Base-by-base conservation (phyloP, 2,888 invertebrate species). In the Patella pellucida region DNA sequence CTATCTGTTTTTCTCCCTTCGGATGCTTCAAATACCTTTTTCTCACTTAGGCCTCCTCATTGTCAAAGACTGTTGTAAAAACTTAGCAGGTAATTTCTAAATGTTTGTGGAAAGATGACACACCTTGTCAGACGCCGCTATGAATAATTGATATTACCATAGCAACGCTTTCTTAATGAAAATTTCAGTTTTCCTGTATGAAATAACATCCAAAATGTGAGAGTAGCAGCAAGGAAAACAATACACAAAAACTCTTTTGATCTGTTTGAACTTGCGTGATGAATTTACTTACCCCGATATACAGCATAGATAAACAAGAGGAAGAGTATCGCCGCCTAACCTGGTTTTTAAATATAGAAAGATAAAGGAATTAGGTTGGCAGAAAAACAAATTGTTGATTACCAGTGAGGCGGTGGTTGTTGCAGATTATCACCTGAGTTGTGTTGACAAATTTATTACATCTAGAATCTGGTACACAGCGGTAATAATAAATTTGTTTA, bases 21-120 rank as follows among this genome's bases (percentile, higher is more conserved):
- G 9, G 41, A 62, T 62, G 23, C 62, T 62, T 62, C 12, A 62
- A 62, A 19, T 62, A 23, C 19, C 62, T 23, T n/a, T 12, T 19
- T 62, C 23, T 23, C 62, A 19, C 23, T 62, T 62, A 23, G 23
- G 23, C 23, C 23, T 19, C 62, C 19, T 62, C 23, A 62, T 62
- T 62, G 23, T 62, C 23, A 62, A 62, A 23, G 62, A 62, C 23
- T 62, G 62, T 23, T 12, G 62, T 19, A 23, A 23, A 62, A 62
- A 62, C 62, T 62, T 41, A 62, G 62, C 62, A 62, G 62, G 62
- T 62, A 62, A 62, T 62, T 62, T 62, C 62, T 62, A 62, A 62
- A 62, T 62, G 62, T 62, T 62, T 62, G 62, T 62, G 19, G 23
- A 23, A 23, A 62, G 62, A 62, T 62, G 62, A 62, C 62, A 62